Evolutionary conservation across 2,113 vertebrate species (phyloP), one percentile per base, ranked within the genome.

Genomic region (Steatornis caripensis): DNA sequence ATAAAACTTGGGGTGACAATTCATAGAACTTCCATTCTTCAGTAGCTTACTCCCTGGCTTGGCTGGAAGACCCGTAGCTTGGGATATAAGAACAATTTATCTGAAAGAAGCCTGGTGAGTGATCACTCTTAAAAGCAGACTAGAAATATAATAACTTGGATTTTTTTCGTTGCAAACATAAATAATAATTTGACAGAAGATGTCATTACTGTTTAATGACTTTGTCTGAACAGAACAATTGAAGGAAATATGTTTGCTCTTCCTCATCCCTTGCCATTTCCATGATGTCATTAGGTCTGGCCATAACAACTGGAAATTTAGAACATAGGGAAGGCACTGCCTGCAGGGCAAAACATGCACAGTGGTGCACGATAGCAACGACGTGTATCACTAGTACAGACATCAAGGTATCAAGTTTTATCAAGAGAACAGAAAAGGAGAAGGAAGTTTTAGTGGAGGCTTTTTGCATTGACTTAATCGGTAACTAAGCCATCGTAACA

Each of bases 231-330:
- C 23, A 87, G 77, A 93, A 97, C 95, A 97, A 96, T 96, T 93
- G 93, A 87, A 96, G 97, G 97, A 96, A 97, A 93, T 91, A 54
- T 69, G 93, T 72, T 93, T 95, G 88, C 77, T 97, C 95, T 96
- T 95, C 93, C 92, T 87, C 77, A 83, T 85, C 81, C 87, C 69
- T 92, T 91, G 66, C 91, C 89, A 80, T 89, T 96, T 96, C 93
- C 93, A 95, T 95, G 89, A 95, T 95, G 87, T 97, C 95, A 96
- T 54, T 93, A 83, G 41, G 58, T 87, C 87, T 97, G 91, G 91
- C 74, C 91, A 70, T 85, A 87, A 82, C 93, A 95, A 92, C 34
- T 96, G 97, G 95, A 83, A 95, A 89, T 32, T 84, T 77, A 88
- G 57, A 54, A 18, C 48, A 61, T 48, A 69, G 79, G 91, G 84